Percentiles rank a stretch among this genome's conserved stretches.
Conservation (phyloP, 2,113 vertebrate genomes). For the Tichodroma muraria region DNA sequence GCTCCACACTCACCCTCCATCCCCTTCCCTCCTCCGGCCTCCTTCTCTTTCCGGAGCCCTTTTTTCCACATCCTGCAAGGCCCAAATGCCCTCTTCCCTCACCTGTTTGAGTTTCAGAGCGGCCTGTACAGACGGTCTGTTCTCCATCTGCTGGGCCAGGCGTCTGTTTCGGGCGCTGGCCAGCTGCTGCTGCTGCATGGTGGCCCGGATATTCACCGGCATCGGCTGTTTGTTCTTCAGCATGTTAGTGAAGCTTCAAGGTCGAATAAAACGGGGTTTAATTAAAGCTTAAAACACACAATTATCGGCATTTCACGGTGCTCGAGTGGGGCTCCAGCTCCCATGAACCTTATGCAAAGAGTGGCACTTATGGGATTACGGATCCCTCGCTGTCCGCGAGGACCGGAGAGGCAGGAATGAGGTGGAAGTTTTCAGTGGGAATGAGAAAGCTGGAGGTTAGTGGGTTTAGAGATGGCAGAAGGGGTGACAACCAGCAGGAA, state of each 20-base stretch:
- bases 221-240: conserved; percentile 99
- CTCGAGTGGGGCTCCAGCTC: conserved; percentile 73
- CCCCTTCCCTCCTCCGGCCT: not conserved
- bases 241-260: conserved; percentile 99
- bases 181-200: conserved; percentile 95
- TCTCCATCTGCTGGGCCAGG: conserved; percentile 99
- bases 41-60: fast-evolving
- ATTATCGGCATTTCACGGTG: conserved; percentile 75
- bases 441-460: conserved; percentile 49
- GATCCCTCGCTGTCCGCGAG: conserved; percentile 65
- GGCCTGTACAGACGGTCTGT: conserved; percentile 95
- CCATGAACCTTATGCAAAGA: conserved; percentile 67
- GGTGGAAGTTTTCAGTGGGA: not conserved
- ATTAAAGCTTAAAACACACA: conserved; percentile 75
- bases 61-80: not conserved
- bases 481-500: conserved; percentile 50
- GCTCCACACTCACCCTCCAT: not conserved
- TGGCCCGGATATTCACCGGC: conserved; percentile 94
- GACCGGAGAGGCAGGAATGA: conserved; percentile 63
- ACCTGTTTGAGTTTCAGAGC: conserved; percentile 98
- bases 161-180: conserved; percentile 97
- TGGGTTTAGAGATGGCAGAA: conserved; percentile 40
- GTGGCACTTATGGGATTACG: conserved; percentile 60
- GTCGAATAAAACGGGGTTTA: conserved; percentile 88
- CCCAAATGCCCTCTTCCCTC: not conserved